Conservation (phyloP, 2,797 vertebrate genomes). For the Anguilla anguilla region DNA sequence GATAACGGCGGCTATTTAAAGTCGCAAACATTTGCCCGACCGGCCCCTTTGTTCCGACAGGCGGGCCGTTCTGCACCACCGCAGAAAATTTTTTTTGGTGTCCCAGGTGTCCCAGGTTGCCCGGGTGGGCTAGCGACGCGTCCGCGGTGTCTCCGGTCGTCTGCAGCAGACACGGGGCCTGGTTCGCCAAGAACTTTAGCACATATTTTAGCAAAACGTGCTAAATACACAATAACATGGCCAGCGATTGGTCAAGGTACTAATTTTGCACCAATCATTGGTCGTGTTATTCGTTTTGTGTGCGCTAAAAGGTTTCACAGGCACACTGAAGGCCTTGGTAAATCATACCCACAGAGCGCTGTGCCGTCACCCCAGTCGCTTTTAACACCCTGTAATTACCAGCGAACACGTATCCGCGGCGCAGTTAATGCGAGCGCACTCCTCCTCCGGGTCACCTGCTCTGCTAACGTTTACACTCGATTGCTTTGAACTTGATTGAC, state of each 20-base stretch:
- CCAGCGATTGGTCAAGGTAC: too few relatives aligned
- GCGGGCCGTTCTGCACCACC: neutral
- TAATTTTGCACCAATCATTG: too few relatives aligned
- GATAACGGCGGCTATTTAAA: constrained; percentile 70
- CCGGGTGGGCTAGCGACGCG: neutral
- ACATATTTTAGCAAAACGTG: neutral
- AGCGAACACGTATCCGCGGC: too few relatives aligned
- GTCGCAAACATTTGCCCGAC: constrained; percentile 30
- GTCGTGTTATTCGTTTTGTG: too few relatives aligned
- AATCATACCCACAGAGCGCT: too few relatives aligned
- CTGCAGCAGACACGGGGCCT: neutral
- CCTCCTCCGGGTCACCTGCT: neutral
- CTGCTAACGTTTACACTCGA: neutral
- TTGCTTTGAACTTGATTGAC: neutral
- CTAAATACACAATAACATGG: too few relatives aligned
- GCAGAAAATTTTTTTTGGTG: neutral
- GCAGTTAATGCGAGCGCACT: neutral
- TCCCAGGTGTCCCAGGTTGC: neutral
- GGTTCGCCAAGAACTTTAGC: neutral
- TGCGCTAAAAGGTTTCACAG: too few relatives aligned
- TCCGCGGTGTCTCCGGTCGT: neutral
- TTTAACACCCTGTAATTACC: neutral
- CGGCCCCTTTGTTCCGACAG: constrained; percentile 28
- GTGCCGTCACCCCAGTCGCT: neutral
- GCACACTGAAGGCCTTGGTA: too few relatives aligned